These are phyloP conservation scores for Lagopus leucura DNA, from an alignment of 2,113 vertebrate species.

Conservation along the genomic window DNA sequence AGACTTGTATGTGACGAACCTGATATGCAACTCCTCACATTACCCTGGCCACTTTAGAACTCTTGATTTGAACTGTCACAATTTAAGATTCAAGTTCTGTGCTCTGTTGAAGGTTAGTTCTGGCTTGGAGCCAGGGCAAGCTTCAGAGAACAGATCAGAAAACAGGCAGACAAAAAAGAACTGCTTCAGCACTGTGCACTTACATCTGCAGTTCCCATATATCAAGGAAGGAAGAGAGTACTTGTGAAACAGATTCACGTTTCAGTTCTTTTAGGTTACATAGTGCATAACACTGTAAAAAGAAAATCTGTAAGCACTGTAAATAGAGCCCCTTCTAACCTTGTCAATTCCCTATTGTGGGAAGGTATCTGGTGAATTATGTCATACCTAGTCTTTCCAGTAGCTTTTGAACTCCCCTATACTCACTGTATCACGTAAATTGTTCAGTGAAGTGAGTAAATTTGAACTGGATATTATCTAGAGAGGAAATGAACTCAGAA, in stretches of 20 bases:
- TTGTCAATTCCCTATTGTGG: background rate
- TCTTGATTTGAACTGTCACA: slow-evolving; percentile 22
- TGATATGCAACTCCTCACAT: background rate
- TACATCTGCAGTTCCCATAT: background rate
- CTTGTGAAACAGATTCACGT: background rate
- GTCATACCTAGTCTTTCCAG: background rate
- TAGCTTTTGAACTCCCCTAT: background rate
- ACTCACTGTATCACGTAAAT: background rate
- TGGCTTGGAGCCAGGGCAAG: slow-evolving; percentile 15
- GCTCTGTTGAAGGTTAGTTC: background rate
- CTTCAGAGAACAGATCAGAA: slow-evolving; percentile 33
- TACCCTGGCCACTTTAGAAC: background rate
- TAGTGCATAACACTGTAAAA: background rate
- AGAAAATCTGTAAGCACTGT: background rate
- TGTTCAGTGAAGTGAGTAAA: background rate
- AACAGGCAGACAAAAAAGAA: slow-evolving; percentile 46
- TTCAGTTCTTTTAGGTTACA: background rate
- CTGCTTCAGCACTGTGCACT: background rate
- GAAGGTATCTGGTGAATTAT: background rate
- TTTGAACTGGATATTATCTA: background rate
- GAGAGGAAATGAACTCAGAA: background rate
- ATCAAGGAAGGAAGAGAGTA: slow-evolving; percentile 21
- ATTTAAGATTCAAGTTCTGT: background rate
- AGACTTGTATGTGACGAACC: background rate
- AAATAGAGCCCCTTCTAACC: background rate